These are phyloP conservation scores for Bellardia bayeri DNA, from an alignment of 2,888 invertebrate species.

Conservation along the genomic window DNA sequence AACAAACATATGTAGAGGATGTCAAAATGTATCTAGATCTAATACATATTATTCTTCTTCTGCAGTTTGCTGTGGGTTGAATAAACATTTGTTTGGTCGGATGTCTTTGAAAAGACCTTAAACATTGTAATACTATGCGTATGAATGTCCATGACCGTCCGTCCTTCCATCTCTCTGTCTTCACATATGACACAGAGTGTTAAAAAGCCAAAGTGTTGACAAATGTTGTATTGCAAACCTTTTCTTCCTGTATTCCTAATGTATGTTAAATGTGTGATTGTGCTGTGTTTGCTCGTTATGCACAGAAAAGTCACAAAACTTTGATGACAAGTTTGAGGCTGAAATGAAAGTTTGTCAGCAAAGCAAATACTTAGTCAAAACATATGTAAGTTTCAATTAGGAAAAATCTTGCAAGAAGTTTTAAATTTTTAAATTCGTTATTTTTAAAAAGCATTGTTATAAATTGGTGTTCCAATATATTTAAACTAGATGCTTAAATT, in stretches of 20 bases:
- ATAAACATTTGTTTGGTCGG: slow-evolving; percentile 19
- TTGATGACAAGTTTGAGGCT: slow-evolving; percentile 5
- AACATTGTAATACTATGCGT: neutral
- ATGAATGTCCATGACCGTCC: neutral
- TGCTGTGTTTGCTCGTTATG: neutral
- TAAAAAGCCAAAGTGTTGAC: slow-evolving; percentile 70
- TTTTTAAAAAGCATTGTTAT: neutral
- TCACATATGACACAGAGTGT: slow-evolving; percentile 44
- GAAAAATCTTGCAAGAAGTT: neutral
- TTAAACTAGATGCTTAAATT: no score
- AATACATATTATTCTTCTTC: slow-evolving; percentile 11
- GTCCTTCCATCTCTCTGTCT: neutral
- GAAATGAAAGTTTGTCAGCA: neutral
- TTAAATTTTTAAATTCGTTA: neutral
- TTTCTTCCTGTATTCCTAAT: slow-evolving; percentile 1
- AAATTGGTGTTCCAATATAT: no score
- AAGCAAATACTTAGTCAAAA: neutral
- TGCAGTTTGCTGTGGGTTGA: slow-evolving; percentile 23
- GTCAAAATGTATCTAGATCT: slow-evolving; percentile 35
- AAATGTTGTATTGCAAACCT: slow-evolving; percentile 60
- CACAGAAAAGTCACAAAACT: neutral
- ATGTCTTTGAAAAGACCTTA: slow-evolving; percentile 31
- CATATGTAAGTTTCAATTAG: slow-evolving; percentile 14
- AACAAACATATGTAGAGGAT: slow-evolving; percentile 60
- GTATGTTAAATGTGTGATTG: neutral